Conservation (phyloP, 2,113 vertebrate species). For the Eonycteris spelaea region DNA sequence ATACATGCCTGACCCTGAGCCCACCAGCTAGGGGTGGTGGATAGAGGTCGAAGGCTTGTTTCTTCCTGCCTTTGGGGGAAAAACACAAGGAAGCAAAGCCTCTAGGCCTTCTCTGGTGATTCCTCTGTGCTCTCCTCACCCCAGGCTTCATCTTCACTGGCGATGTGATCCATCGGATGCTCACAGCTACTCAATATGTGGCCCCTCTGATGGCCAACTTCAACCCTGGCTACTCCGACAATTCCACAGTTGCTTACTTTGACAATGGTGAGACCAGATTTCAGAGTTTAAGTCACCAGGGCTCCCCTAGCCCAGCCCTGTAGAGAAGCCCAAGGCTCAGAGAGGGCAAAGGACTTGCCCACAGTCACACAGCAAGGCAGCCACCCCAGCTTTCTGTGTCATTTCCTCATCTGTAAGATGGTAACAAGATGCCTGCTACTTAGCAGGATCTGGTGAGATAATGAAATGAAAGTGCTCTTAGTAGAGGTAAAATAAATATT, state of each 20-base stretch:
- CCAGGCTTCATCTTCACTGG: slow-evolving; percentile 96
- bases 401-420: neutral
- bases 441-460: neutral
- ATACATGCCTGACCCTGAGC: neutral
- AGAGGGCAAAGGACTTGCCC: neutral
- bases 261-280: slow-evolving; percentile 90
- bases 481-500: neutral
- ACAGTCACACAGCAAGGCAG: neutral
- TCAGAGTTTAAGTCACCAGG: neutral
- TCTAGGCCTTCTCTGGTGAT: neutral
- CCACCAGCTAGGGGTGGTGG: neutral
- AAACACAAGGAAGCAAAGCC: neutral
- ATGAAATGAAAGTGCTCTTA: neutral
- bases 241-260: slow-evolving; percentile 92
- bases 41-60: neutral
- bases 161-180: slow-evolving; percentile 94
- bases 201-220: slow-evolving; percentile 99
- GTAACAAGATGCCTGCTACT: neutral
- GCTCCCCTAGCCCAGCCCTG: neutral
- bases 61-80: neutral
- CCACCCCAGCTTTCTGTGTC: neutral
- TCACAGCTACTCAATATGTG: slow-evolving; percentile 95
- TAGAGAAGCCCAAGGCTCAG: neutral
- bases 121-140: neutral
- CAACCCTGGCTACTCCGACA: slow-evolving; percentile 93